Evolutionary conservation across 2,113 vertebrate species (phyloP).

Genomic region (Osmerus eperlanus): DNA sequence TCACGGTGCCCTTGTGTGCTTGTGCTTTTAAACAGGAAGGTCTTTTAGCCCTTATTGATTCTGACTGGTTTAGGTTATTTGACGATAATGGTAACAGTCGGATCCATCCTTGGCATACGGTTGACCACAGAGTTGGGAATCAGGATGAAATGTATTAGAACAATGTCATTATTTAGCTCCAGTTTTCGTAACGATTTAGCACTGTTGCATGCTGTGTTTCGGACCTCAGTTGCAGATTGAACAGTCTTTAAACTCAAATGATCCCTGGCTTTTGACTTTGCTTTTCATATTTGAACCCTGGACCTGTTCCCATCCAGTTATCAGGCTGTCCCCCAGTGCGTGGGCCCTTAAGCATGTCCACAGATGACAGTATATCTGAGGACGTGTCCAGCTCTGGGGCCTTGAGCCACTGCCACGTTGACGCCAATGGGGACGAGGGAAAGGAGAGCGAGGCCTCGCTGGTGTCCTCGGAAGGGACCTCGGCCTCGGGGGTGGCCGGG

Average conservation of each 20-base stretch:
- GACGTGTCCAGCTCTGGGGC: slow-evolving; percentile 72
- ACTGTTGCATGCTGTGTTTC: too few species aligned
- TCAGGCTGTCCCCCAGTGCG: slow-evolving; percentile 45
- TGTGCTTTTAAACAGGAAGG: not conserved
- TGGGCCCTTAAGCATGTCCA: slow-evolving; percentile 75
- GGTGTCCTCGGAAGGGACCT: slow-evolving; percentile 73
- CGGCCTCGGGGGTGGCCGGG: slow-evolving; percentile 58
- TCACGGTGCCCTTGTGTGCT: not conserved
- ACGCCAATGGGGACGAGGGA: slow-evolving; percentile 58
- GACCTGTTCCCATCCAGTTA: slow-evolving; percentile 40
- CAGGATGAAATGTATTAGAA: too few species aligned
- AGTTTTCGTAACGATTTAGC: too few species aligned
- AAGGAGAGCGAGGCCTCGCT: slow-evolving; percentile 67
- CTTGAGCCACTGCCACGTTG: slow-evolving; percentile 63
- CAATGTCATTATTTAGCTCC: too few species aligned
- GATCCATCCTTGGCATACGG: too few species aligned
- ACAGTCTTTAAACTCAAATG: too few species aligned
- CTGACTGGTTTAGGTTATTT: not conserved
- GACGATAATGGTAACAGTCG: too few species aligned
- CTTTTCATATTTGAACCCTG: not conserved
- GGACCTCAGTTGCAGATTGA: too few species aligned
- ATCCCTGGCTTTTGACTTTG: not conserved
- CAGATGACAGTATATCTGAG: slow-evolving; percentile 80
- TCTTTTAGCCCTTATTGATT: not conserved
- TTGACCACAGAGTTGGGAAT: too few species aligned